These are phyloP conservation scores for Botia kubotai DNA, from an alignment of 2,797 vertebrate species.

Conservation along the genomic window DNA sequence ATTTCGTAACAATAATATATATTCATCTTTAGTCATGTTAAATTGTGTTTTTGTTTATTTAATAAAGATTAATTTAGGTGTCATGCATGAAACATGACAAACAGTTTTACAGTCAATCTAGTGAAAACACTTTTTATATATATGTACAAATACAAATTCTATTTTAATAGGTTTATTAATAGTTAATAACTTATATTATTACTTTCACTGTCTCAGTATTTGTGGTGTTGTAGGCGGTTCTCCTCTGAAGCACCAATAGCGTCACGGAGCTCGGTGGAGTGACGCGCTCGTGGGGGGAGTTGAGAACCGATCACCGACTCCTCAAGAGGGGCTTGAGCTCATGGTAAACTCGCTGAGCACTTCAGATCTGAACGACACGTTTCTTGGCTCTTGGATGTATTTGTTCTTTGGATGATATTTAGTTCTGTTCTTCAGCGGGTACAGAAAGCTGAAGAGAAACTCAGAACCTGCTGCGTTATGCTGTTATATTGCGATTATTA, in stretches of 20 bases:
- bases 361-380: background rate
- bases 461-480: background rate
- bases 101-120: too few species aligned
- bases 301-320: background rate
- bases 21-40: too few species aligned
- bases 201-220: too few species aligned
- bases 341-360: background rate
- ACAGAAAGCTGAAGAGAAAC: background rate
- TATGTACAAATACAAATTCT: too few species aligned
- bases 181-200: too few species aligned
- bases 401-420: background rate
- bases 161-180: too few species aligned
- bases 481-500: background rate
- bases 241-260: constrained; percentile 63
- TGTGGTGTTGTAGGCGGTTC: constrained; percentile 63
- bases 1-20: too few species aligned
- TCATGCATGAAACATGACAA: too few species aligned
- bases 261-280: constrained; percentile 10
- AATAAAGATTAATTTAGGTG: too few species aligned
- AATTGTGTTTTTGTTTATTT: too few species aligned
- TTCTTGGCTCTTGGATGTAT: background rate
- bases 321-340: constrained; percentile 23
- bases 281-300: constrained; percentile 17
- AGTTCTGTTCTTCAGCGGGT: background rate
- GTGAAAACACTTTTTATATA: too few species aligned